Conservation (phyloP, 2,797 vertebrate genomes). For the Amblyopsis hoosieri region DNA sequence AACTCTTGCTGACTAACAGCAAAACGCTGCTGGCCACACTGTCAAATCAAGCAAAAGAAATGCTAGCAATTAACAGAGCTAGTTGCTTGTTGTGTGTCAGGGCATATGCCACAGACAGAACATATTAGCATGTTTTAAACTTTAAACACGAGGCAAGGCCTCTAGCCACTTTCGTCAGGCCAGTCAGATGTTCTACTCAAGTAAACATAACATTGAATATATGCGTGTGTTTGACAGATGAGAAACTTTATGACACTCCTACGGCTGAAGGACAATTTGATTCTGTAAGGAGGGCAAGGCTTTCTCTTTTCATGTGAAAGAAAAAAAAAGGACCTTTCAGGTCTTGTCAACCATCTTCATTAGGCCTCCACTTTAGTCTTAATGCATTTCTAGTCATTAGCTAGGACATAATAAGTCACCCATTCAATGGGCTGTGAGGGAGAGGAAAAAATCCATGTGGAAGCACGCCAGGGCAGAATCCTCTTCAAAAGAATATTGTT, state of each 20-base stretch:
- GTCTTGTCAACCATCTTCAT: slow-evolving; percentile 66
- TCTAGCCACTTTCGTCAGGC: slow-evolving; percentile 38
- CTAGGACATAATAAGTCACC: slow-evolving; percentile 57
- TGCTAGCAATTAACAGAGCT: not conserved
- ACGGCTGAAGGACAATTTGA: too few species aligned
- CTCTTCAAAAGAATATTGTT: slow-evolving; percentile 72
- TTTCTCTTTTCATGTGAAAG: slow-evolving; percentile 64
- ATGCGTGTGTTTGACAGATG: slow-evolving; percentile 56
- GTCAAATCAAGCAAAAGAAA: not conserved
- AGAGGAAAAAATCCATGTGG: slow-evolving; percentile 12
- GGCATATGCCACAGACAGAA: slow-evolving; percentile 1
- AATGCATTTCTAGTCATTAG: slow-evolving; percentile 74
- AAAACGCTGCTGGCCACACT: not conserved
- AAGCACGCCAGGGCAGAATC: slow-evolving; percentile 44
- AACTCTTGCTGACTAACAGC: not conserved
- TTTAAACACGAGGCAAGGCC: slow-evolving; percentile 19
- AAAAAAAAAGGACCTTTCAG: slow-evolving; percentile 61
- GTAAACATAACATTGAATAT: slow-evolving; percentile 43
- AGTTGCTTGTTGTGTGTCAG: not conserved
- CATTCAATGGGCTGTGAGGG: slow-evolving; percentile 12
- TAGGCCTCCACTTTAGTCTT: slow-evolving; percentile 66
- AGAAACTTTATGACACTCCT: slow-evolving; percentile 45
- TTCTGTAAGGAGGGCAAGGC: slow-evolving; percentile 36
- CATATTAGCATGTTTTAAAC: slow-evolving; percentile 44
- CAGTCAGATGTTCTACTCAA: slow-evolving; percentile 51